phyloP scores from a whole-genome alignment of 1,140 invertebrate species.

The Pseudomyrmex cubaensis region DNA sequence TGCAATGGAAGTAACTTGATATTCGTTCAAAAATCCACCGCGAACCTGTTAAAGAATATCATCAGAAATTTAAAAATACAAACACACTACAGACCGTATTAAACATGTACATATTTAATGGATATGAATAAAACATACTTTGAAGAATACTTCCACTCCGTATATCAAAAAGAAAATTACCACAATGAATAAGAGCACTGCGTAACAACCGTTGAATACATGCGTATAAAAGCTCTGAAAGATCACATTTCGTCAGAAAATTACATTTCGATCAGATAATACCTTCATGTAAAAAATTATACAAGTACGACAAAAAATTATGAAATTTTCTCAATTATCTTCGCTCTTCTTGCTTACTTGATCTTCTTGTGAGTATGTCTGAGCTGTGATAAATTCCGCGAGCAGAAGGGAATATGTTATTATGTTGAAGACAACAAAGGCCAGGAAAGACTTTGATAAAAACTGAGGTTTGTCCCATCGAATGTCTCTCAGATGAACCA shows the following conservation, averaged over 20 bases:
- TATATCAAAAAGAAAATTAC: constrained; percentile 98
- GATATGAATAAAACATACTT: constrained; percentile 87
- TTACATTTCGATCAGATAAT: not conserved
- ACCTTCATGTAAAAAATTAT: too few relatives aligned
- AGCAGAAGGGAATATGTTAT: constrained; percentile 94
- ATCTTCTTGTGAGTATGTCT: constrained; percentile 86
- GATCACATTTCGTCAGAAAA: constrained; percentile 58
- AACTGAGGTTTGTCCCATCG: constrained; percentile 95
- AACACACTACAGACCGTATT: too few relatives aligned
- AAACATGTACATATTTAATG: not conserved
- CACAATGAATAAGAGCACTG: constrained; percentile 94
- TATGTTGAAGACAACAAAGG: constrained; percentile 95
- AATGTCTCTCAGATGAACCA: constrained; percentile 95
- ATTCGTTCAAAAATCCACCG: constrained; percentile 88
- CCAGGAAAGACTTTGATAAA: constrained; percentile 96
- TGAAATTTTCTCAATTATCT: constrained; percentile 3
- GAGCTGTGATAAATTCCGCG: constrained; percentile 91
- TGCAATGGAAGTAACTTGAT: constrained; percentile 86
- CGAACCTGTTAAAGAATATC: constrained; percentile 84
- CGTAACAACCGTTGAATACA: constrained; percentile 97
- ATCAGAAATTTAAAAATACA: not conserved
- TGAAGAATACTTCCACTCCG: constrained; percentile 97
- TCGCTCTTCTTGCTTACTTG: constrained; percentile 47
- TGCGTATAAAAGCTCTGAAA: constrained; percentile 91
- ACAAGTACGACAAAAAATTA: not conserved